Evolutionary conservation across 2,113 vertebrate genomes (phyloP).

Genomic region (Pheucticus melanocephalus): DNA sequence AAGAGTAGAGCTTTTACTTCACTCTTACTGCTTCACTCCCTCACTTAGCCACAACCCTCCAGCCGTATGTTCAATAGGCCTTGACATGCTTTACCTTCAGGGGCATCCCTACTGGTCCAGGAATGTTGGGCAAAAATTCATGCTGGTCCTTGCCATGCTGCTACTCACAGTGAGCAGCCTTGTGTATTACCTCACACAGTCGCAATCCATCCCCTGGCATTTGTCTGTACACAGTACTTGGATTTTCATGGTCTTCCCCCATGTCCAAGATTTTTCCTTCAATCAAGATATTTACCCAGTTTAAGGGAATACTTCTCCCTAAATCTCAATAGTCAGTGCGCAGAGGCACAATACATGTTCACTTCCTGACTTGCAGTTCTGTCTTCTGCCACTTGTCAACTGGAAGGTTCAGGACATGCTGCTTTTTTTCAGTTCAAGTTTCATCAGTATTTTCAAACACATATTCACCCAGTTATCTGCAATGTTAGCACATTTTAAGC

Average conservation of each 20-base stretch:
- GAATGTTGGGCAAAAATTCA: neutral
- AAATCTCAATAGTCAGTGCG: neutral
- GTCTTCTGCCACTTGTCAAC: neutral
- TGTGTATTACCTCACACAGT: accelerated
- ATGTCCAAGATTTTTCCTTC: neutral
- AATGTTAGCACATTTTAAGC: neutral
- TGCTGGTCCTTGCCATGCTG: neutral
- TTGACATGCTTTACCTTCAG: neutral
- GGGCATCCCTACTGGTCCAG: neutral
- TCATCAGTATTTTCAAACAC: neutral
- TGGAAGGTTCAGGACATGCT: neutral
- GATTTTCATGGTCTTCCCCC: neutral
- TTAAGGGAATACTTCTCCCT: neutral
- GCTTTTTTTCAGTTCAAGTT: neutral
- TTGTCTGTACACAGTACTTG: neutral
- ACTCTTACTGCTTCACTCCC: neutral
- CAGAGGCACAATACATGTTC: neutral
- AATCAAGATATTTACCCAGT: neutral
- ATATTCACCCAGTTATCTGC: neutral
- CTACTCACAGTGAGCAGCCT: neutral
- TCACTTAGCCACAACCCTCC: neutral
- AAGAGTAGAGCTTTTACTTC: neutral
- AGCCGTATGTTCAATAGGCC: neutral
- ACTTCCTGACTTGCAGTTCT: neutral
- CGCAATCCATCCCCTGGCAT: neutral